A percentile compares a stretch with the other conserved stretches of the same genome.
These are phyloP conservation scores for Orientallactaga sibirica DNA, from an alignment of 2,797 vertebrate species.

Conservation along the genomic window DNA sequence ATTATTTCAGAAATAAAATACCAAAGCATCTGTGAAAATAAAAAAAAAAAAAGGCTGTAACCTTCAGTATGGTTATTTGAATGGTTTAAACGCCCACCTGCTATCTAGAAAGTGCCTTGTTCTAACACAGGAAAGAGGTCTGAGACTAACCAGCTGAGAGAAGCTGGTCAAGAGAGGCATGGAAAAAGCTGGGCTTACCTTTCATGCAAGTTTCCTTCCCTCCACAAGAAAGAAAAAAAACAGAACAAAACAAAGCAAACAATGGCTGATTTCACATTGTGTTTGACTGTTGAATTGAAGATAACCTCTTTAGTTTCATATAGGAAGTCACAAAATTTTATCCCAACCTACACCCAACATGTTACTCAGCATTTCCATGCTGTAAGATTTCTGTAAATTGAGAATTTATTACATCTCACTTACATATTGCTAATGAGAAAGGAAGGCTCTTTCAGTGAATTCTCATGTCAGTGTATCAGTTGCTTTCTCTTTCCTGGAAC, in stretches of 20 bases:
- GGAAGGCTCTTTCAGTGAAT: background rate
- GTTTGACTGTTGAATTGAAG: background rate
- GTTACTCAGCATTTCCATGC: background rate
- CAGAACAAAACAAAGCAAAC: no score
- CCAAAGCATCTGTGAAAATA: conserved; percentile 68
- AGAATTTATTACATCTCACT: background rate
- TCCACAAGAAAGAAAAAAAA: background rate
- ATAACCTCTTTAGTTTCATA: background rate
- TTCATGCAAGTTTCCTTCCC: background rate
- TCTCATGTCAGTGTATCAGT: background rate
- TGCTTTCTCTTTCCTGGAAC: no score
- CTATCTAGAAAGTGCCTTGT: background rate
- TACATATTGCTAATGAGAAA: background rate
- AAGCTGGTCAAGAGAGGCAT: background rate
- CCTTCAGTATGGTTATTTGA: background rate
- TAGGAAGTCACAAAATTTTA: background rate
- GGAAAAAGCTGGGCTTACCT: background rate
- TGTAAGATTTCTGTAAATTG: background rate
- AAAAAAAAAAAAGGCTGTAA: background rate
- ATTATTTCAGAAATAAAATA: conserved; percentile 66
- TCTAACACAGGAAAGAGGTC: background rate
- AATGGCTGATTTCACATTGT: background rate
- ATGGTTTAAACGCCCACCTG: background rate
- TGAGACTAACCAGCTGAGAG: background rate
- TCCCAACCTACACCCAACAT: background rate